phyloP scores from a whole-genome alignment of 2,797 vertebrate species.

The Protonibea diacanthus region DNA sequence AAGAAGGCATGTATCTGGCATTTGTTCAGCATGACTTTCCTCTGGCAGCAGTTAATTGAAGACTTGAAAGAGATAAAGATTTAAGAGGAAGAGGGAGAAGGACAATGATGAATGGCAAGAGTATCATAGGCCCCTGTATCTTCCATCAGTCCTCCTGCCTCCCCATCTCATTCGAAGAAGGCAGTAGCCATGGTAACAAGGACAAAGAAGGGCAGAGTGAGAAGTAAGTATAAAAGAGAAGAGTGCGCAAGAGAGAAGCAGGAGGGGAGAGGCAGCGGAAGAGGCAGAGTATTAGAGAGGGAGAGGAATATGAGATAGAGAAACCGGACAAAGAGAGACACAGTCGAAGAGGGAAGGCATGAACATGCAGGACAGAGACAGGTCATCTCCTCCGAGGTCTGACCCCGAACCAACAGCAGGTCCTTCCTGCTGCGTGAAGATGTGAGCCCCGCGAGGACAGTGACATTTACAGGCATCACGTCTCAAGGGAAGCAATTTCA shows the following conservation, averaged over 20 bases:
- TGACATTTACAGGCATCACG: conserved; percentile 71
- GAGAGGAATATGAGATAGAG: conserved; percentile 17
- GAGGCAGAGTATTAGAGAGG: conserved; percentile 2
- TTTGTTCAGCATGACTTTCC: conserved; percentile 52
- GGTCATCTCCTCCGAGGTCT: conserved; percentile 63
- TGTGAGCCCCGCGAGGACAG: conserved; percentile 56
- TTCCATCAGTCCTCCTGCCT: conserved; percentile 50
- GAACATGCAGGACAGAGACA: conserved; percentile 49
- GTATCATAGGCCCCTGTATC: conserved; percentile 54
- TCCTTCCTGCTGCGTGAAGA: conserved; percentile 71
- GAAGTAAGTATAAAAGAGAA: conserved; percentile 51
- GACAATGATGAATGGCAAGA: conserved; percentile 57
- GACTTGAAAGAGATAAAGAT: conserved; percentile 64
- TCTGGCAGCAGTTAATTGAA: conserved; percentile 62
- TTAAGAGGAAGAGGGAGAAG: conserved; percentile 48
- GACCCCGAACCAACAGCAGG: conserved; percentile 65
- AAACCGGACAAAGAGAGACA: conserved; percentile 33
- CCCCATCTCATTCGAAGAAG: conserved; percentile 42
- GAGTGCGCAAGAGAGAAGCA: conserved; percentile 18
- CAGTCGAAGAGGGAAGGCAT: conserved; percentile 25
- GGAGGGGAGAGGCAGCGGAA: conserved; percentile 1
- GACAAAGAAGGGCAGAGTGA: conserved; percentile 59
- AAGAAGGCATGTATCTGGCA: conserved; percentile 9
- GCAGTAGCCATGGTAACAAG: conserved; percentile 71
- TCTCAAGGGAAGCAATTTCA: conserved; percentile 79